Conservation (phyloP, 2,888 invertebrate genomes). For the Drosophila fulvimacula region DNA sequence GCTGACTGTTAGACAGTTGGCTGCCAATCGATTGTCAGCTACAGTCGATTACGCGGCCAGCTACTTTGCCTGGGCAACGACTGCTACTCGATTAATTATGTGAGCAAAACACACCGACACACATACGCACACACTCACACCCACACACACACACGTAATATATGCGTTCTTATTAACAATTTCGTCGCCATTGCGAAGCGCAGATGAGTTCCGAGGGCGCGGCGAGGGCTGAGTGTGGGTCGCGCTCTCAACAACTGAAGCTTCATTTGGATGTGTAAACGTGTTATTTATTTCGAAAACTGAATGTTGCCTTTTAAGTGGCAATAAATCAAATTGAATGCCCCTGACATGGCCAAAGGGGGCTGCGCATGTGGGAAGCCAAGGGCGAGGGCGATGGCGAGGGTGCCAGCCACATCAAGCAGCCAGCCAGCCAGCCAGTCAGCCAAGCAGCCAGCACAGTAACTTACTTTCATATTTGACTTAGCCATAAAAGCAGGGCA, state of each 20-base stretch:
- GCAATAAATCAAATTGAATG: constrained; percentile 78
- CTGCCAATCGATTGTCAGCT: constrained; percentile 51
- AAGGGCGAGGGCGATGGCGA: constrained; percentile 9
- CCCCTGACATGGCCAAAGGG: constrained; percentile 36
- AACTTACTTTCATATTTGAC: constrained; percentile 77
- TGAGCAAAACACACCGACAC: constrained; percentile 23
- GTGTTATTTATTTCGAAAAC: constrained; percentile 80
- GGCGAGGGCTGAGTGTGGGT: not conserved
- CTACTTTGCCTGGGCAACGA: constrained; percentile 12
- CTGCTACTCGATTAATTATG: constrained; percentile 63
- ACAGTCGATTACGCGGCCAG: constrained; percentile 37
- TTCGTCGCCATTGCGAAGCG: constrained; percentile 67
- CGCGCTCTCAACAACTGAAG: constrained; percentile 62
- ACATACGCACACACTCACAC: not conserved
- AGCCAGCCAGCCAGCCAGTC: constrained; percentile 45
- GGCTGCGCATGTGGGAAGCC: constrained; percentile 19
- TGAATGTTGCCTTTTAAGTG: constrained; percentile 81
- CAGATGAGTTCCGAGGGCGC: constrained; percentile 22
- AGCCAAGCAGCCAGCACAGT: constrained; percentile 26
- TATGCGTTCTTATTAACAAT: constrained; percentile 79
- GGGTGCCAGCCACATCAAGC: constrained; percentile 26
- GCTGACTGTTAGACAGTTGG: constrained; percentile 19
- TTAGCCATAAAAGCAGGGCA: constrained; percentile 73
- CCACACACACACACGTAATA: constrained; percentile 52
- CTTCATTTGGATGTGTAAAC: constrained; percentile 81